A percentile compares a stretch with the other conserved stretches of the same genome.
Evolutionary conservation across 1,140 invertebrate genomes (phyloP).

Genomic region (Sipha flava): DNA sequence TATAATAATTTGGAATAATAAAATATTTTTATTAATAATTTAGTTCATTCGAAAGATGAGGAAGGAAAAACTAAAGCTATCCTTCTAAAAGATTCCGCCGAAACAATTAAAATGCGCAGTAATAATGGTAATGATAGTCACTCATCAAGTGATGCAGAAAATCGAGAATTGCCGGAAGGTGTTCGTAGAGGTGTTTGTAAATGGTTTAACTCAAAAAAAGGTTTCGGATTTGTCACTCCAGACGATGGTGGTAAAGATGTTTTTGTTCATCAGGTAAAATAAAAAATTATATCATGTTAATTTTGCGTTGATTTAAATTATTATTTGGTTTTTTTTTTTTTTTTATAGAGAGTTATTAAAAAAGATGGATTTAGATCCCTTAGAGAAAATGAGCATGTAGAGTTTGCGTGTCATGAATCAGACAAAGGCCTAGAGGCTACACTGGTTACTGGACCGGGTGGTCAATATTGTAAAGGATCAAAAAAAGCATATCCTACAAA

Average conservation of each 20-base stretch:
- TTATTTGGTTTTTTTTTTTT: conserved; percentile 32
- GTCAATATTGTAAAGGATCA: conserved; percentile 67
- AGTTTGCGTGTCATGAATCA: conserved; percentile 74
- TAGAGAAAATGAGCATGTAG: conserved; percentile 75
- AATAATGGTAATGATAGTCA: conserved; percentile 33
- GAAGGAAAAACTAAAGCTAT: not conserved
- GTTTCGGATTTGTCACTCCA: conserved; percentile 84
- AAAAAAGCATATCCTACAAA: conserved; percentile 65
- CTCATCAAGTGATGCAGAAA: conserved; percentile 23
- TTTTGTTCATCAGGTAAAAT: conserved; percentile 78
- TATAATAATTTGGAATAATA: not conserved
- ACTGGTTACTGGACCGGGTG: conserved; percentile 64
- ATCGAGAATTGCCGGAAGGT: conserved; percentile 36
- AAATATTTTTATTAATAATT: not conserved
- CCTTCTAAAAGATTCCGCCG: not conserved
- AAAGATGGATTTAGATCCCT: conserved; percentile 79
- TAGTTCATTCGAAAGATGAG: not conserved
- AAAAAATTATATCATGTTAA: not conserved
- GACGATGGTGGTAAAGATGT: conserved; percentile 79
- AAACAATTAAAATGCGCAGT: not conserved
- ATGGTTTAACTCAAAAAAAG: conserved; percentile 89
- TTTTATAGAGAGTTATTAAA: conserved; percentile 72
- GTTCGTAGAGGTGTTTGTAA: conserved; percentile 69
- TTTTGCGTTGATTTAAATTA: not conserved
- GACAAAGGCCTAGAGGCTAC: conserved; percentile 79